These are phyloP conservation scores for Phylloscopus whistleri DNA, from an alignment of 2,113 vertebrate species.

Conservation along the genomic window DNA sequence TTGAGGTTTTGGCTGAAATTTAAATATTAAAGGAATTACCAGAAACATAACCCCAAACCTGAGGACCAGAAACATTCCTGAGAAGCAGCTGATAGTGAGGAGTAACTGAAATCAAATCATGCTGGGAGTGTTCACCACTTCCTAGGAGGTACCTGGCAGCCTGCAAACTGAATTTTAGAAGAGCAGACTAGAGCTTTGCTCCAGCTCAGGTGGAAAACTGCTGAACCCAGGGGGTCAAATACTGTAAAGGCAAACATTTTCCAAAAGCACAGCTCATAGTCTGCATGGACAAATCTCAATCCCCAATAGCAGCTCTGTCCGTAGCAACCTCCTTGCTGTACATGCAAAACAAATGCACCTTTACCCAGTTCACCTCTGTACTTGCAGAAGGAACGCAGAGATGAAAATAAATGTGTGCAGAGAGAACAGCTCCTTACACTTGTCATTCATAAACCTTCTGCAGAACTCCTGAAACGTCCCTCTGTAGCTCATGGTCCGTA, in stretches of 20 bases:
- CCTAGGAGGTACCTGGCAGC: neutral
- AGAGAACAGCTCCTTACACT: conserved; percentile 78
- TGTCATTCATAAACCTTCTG: conserved; percentile 96
- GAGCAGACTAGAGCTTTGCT: neutral
- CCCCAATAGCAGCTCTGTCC: neutral
- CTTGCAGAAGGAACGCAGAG: conserved; percentile 31
- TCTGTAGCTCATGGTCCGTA: conserved; percentile 98
- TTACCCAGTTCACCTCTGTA: conserved; percentile 33
- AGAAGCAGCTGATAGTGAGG: neutral
- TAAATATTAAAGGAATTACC: neutral
- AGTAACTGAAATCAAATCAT: neutral
- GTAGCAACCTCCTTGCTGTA: neutral
- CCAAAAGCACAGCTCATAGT: neutral
- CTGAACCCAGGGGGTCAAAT: neutral
- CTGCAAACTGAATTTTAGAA: neutral
- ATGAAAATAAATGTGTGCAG: conserved; percentile 41
- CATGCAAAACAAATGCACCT: conserved; percentile 41
- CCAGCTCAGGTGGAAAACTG: neutral
- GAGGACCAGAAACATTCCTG: neutral
- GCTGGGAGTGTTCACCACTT: neutral
- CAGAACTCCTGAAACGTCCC: conserved; percentile 99
- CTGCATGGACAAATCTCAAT: neutral
- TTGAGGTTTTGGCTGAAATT: neutral
- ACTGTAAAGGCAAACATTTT: neutral
- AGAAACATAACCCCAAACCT: neutral